Evolutionary conservation across 2,797 vertebrate genomes (phyloP), one percentile per base, ranked within the genome.

Genomic region (Clamator glandarius): DNA sequence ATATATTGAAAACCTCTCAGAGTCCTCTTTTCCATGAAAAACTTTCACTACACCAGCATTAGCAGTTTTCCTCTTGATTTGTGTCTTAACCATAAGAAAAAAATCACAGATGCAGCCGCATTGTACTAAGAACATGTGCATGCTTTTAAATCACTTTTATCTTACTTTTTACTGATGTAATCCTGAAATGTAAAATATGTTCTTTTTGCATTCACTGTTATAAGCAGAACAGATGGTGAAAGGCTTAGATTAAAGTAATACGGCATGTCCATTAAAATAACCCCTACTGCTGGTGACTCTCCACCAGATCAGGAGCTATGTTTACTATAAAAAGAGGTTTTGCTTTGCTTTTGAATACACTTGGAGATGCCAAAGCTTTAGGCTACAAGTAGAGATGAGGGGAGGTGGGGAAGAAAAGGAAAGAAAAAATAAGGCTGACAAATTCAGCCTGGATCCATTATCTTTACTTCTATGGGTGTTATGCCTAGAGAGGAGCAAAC

Each of bases 141-240:
- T 93, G 96, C 97, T 97, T 98, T 98, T 98, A 98, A 98, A 98
- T 98, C 98, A 98, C 97, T 98, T 98, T 98, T 98, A 98, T 98
- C 98, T 98, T 98, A 97, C 97, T 97, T 97, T 98, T 98, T 98
- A 95, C 97, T 98, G 98, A 98, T 98, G 97, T 98, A 98, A 97
- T 96, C 97, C 98, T 98, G 97, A 98, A 98, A 98, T 97, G 95
- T 98, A 97, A 98, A 98, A 97, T 98, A 97, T 95, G 97, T 95
- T 95, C 97, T 95, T 96, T 97, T 97, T 39, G 58, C 93, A 97
- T 97, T 97, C 95, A 93, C 96, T 97, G 23, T 97, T 98, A 97
- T 95, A 95, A 96, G 96, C 96, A 96, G 97, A 97, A 97, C 98
- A 98, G 98, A 98, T 98, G 98, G 98, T 94, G 94, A 96, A 97